Evolutionary conservation across 2,797 vertebrate species (phyloP).

Genomic region (Brotula barbata): DNA sequence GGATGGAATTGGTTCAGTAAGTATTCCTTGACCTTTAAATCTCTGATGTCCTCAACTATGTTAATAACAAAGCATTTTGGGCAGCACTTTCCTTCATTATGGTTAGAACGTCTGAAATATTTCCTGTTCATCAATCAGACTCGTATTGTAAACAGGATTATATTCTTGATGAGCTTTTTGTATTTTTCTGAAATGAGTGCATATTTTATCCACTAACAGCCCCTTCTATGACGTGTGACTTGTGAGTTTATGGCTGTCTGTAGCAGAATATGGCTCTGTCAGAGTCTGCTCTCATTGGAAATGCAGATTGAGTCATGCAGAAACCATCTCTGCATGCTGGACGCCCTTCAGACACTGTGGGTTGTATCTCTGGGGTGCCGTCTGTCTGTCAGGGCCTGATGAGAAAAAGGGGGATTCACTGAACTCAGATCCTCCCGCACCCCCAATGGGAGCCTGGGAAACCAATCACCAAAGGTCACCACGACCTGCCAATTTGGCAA

Average conservation of each 20-base stretch:
- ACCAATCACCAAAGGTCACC: slow-evolving; percentile 48
- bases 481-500: slow-evolving; percentile 49
- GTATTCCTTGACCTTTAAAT: slow-evolving; percentile 44
- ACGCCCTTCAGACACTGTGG: slow-evolving; percentile 54
- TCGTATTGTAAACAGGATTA: too few species aligned
- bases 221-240: too few species aligned
- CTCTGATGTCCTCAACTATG: too few species aligned
- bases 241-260: neutral
- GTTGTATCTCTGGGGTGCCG: slow-evolving; percentile 49
- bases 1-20: slow-evolving; percentile 96
- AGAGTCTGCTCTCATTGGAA: slow-evolving; percentile 46
- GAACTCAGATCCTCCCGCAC: neutral
- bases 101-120: too few species aligned
- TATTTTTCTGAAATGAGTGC: too few species aligned
- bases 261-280: slow-evolving; percentile 18
- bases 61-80: neutral
- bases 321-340: slow-evolving; percentile 58
- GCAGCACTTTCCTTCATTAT: too few species aligned
- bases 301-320: slow-evolving; percentile 52
- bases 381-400: slow-evolving; percentile 50
- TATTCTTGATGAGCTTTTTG: too few species aligned
- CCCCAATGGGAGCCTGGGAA: slow-evolving; percentile 51
- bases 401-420: slow-evolving; percentile 52
- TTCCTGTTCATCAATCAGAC: too few species aligned
- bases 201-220: slow-evolving; percentile 1